Evolutionary conservation across 2,888 invertebrate genomes (phyloP).

Genomic region (Podabrus alpinus): DNA sequence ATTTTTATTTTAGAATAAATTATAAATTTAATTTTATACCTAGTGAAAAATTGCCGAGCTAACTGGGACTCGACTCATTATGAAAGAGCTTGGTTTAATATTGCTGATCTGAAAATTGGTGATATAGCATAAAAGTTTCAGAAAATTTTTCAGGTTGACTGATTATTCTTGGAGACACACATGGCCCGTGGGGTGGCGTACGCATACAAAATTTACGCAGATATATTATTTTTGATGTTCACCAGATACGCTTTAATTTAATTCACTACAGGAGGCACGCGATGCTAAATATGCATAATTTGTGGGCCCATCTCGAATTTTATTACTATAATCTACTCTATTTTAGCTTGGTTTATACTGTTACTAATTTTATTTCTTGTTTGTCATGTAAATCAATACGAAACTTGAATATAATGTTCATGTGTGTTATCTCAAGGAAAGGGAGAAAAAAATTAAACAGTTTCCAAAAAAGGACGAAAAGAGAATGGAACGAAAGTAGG

Average conservation of each 20-base stretch:
- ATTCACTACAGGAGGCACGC: constrained; percentile 52
- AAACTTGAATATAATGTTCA: background rate
- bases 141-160: constrained; percentile 16
- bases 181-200: constrained; percentile 47
- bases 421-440: background rate
- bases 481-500: background rate
- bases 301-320: constrained; percentile 49
- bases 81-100: constrained; percentile 8
- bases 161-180: constrained; percentile 43
- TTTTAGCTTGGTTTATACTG: constrained; percentile 40
- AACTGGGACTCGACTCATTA: background rate
- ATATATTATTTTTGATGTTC: constrained; percentile 54
- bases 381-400: constrained; percentile 28
- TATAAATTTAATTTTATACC: background rate
- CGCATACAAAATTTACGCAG: constrained; percentile 50
- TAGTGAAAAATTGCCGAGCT: background rate
- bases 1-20: background rate
- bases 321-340: constrained; percentile 48
- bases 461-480: background rate
- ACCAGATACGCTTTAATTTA: constrained; percentile 55
- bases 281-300: constrained; percentile 53
- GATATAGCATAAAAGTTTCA: background rate
- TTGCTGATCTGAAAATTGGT: constrained; percentile 10
- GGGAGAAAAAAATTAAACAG: background rate
- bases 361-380: constrained; percentile 35